Base-by-base conservation (phyloP, 2,888 invertebrate species). In the Chrysomela aeneicollis region DNA sequence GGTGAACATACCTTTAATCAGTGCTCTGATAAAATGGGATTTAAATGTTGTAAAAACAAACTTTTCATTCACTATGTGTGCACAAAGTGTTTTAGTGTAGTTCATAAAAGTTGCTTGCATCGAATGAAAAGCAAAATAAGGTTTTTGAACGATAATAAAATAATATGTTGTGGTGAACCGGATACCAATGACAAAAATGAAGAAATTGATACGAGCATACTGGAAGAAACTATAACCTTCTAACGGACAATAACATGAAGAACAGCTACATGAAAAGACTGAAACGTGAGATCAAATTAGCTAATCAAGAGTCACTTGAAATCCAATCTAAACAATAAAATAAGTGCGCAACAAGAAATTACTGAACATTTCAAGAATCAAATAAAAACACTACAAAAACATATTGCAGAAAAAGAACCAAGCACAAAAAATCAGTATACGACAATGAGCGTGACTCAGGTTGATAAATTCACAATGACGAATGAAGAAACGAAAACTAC, bases 21-120 rank as follows among this genome's bases (percentile, higher is more conserved):
- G 26, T 26, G 26, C 26, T 26, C 26, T 5, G 26, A 63, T 49
- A 49, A 17, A 49, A 49, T 49, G 18, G 17, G 4, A 2, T 49
- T 49, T 19, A 19, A 49, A 49, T 49, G 49, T 5, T 49, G 49
- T 21, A 49, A 49, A 49, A 49, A 17, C 18, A 49, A 49, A 49
- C 18, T 18, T 49, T 49, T 49, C 3, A 49, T 49, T 49, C 18
- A 49, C 17, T 49, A 49, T 19, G 18, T 49, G 6, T 49, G 49
- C 19, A 19, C 6, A 18, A 49, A 49, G 19, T 49, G 49, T 19
- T 17, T 12, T 17, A 2, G 18, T 18, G 6, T 49, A 49, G n/a
- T 49, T 49, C 49, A 49, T 49, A 17, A 19, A 18, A 49, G 49
- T 49, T 49, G 42, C 12, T 3, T 42, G 17, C 49, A 49, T 18